Base-by-base conservation (phyloP, 2,797 vertebrate genomes). In the Tangara arthus region DNA sequence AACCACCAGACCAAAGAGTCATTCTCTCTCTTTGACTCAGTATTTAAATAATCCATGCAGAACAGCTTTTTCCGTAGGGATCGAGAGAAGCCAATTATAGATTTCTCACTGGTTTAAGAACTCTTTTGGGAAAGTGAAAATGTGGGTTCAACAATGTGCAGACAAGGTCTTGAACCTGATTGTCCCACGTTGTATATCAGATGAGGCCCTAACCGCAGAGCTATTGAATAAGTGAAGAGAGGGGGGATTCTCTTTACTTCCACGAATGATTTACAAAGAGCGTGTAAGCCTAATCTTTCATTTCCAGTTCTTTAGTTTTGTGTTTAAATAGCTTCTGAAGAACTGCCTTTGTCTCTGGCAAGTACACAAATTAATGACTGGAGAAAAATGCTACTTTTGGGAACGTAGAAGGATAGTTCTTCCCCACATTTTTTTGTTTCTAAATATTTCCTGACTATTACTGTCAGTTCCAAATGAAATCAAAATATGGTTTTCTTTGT, bases 41-140 rank as follows among this genome's bases (percentile, higher is more conserved):
- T 84, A 85, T 94, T 95, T 96, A 96, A 95, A 91, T 94, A 96
- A 96, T 95, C 95, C 93, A 94, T 85, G 81, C 95, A 90, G 92
- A 95, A 87, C 91, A 95, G 87, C 87, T 89, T 95, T 94, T 94
- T 89, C 93, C 82, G 7, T 73, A 68, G 91, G 91, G 78, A 95
- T 70, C 0, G 2, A 89, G 71, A 87, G 78, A 89, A 93, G 66
- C 55, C 91, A 93, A 77, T 94, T 96, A 96, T 8, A 77, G 91
- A 64, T 93, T 87, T 91, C 84, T 93, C 84, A 73, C 89, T 91
- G 93, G 89, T 82, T 87, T 92, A 87, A 92, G 94, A 96, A 87
- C 52, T 85, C 87, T 85, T 82, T 83, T 64, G 93, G 94, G 91
- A 92, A 94, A 63, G 59, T 52, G 78, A 92, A 96, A 91, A 87